These are phyloP conservation scores for Bedellia somnulentella DNA, from an alignment of 2,888 invertebrate genomes.

Conservation along the genomic window DNA sequence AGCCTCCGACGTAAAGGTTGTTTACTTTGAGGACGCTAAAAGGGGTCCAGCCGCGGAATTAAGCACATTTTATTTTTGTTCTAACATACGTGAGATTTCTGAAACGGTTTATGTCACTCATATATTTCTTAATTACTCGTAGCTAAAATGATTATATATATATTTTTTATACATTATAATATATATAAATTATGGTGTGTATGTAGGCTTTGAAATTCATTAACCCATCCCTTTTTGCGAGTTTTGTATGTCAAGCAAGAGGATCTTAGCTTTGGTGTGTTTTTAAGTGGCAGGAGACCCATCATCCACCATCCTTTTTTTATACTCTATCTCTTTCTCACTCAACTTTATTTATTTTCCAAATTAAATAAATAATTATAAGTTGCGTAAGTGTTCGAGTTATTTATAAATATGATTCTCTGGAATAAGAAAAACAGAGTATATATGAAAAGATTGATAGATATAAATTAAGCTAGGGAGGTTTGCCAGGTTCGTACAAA, in stretches of 20 bases:
- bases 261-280: too few relatives aligned
- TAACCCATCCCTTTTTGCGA: not conserved
- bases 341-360: too few relatives aligned
- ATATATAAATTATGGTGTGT: not conserved
- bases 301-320: too few relatives aligned
- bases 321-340: too few relatives aligned
- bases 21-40: conserved; percentile 5
- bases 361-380: too few relatives aligned
- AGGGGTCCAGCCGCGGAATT: conserved; percentile 9
- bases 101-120: not conserved
- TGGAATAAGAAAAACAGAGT: too few relatives aligned
- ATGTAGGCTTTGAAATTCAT: not conserved
- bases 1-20: not conserved
- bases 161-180: not conserved
- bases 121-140: not conserved
- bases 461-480: too few relatives aligned
- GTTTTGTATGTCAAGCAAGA: not conserved
- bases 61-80: conserved; percentile 3
- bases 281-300: too few relatives aligned
- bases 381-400: too few relatives aligned
- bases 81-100: not conserved
- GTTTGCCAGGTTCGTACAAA: too few relatives aligned
- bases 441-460: too few relatives aligned
- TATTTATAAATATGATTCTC: too few relatives aligned
- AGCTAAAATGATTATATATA: not conserved